These are phyloP conservation scores for Athetis lepigone DNA, from an alignment of 2,888 invertebrate species.

Conservation along the genomic window DNA sequence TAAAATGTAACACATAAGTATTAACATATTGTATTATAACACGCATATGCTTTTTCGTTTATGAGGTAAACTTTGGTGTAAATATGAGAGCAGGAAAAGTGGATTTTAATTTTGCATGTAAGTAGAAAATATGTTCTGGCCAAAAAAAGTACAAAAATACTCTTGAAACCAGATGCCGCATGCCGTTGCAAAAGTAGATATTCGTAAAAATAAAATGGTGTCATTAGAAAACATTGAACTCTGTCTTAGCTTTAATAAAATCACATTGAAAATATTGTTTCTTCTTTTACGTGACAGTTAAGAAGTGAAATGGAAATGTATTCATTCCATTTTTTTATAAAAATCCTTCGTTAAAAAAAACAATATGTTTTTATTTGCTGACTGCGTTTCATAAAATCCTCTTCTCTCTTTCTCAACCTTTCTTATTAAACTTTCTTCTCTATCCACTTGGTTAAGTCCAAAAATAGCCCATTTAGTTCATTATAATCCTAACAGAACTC, in stretches of 20 bases:
- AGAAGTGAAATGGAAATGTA: too few relatives aligned
- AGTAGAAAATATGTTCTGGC: background rate
- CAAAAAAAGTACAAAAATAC: background rate
- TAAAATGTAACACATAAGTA: constrained; percentile 50
- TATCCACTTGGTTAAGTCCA: background rate
- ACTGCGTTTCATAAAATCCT: too few relatives aligned
- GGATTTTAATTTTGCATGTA: constrained; percentile 28
- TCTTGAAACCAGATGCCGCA: too few relatives aligned
- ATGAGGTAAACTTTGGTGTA: constrained; percentile 36
- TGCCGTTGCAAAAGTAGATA: background rate
- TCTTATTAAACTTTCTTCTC: background rate
- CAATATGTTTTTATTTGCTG: too few relatives aligned
- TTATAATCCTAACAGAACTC: constrained; percentile 1
- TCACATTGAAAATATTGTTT: background rate
- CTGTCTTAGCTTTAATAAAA: background rate
- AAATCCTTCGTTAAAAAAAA: too few relatives aligned
- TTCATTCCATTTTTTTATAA: too few relatives aligned
- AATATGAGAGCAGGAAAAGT: constrained; percentile 31
- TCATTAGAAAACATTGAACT: background rate
- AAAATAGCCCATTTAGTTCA: constrained; percentile 13
- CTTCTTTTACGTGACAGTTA: too few relatives aligned
- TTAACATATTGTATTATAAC: constrained; percentile 55
- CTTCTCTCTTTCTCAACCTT: too few relatives aligned
- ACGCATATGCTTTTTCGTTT: constrained; percentile 52
- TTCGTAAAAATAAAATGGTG: background rate